phyloP scores from a whole-genome alignment of 1,140 invertebrate species.

The Carposina sasakii region DNA sequence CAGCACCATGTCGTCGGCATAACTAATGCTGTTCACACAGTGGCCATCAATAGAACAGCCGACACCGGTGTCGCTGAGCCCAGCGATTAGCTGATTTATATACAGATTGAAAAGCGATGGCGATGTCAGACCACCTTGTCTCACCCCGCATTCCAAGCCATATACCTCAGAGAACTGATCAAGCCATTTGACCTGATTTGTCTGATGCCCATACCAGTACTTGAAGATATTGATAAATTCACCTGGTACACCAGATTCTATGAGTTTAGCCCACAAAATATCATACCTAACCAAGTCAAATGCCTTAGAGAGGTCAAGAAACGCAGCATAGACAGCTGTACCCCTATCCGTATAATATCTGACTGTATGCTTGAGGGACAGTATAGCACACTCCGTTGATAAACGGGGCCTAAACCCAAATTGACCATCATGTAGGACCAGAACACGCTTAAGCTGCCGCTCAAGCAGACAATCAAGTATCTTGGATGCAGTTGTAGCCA shows the following conservation, averaged over 20 bases:
- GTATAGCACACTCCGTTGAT: conserved; percentile 4
- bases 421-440: background rate
- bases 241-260: background rate
- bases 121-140: conserved; percentile 1
- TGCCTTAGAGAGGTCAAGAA: background rate
- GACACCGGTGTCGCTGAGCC: background rate
- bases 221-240: conserved; percentile 1
- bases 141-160: background rate
- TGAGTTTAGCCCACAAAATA: background rate
- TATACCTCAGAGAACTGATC: background rate
- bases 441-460: background rate
- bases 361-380: conserved; percentile 2
- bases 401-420: conserved; percentile 6
- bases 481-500: background rate
- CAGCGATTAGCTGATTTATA: background rate
- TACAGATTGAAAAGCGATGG: conserved; percentile 1
- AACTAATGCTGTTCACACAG: background rate
- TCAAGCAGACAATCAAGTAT: conserved; percentile 2
- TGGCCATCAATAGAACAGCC: background rate
- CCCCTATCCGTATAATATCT: background rate
- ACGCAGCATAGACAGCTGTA: background rate
- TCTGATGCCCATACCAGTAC: conserved; percentile 2
- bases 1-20: conserved; percentile 8
- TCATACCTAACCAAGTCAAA: conserved; percentile 6
- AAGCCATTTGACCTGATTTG: background rate